Percentiles rank a stretch among this genome's conserved stretches.
These are phyloP conservation scores for Fukomys damarensis DNA, from an alignment of 2,113 vertebrate species.

Conservation along the genomic window DNA sequence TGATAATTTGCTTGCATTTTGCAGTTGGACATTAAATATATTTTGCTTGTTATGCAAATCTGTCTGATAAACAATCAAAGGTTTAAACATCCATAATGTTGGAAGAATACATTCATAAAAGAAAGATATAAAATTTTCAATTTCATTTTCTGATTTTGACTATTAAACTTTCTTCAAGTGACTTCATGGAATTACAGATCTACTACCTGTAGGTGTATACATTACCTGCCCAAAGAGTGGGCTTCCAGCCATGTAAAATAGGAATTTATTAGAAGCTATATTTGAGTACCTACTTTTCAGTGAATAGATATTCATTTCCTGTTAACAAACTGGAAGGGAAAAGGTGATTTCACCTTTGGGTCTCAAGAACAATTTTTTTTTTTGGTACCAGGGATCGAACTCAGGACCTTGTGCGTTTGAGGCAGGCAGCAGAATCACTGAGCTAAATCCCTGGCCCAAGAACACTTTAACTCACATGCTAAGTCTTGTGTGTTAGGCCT, in stretches of 20 bases:
- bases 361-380: background rate
- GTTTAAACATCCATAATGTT: background rate
- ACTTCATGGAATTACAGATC: background rate
- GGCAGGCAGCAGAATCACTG: too few species aligned
- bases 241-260: conserved; percentile 20
- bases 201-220: background rate
- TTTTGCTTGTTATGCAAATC: background rate
- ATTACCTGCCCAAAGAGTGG: background rate
- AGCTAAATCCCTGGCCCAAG: too few species aligned
- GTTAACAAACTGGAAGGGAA: conserved; percentile 47
- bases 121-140: background rate
- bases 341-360: background rate
- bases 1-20: conserved; percentile 21
- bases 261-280: background rate
- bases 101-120: background rate
- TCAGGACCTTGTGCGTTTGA: too few species aligned
- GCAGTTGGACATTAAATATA: background rate
- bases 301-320: background rate
- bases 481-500: accelerated
- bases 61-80: background rate
- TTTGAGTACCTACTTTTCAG: background rate
- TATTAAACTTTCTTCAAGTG: background rate
- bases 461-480: background rate
- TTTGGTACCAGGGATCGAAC: too few species aligned
- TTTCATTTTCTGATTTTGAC: conserved; percentile 44